A percentile compares a stretch with the other conserved stretches of the same genome.
Conservation (phyloP, 2,113 vertebrate genomes). For the Megalops atlanticus region DNA sequence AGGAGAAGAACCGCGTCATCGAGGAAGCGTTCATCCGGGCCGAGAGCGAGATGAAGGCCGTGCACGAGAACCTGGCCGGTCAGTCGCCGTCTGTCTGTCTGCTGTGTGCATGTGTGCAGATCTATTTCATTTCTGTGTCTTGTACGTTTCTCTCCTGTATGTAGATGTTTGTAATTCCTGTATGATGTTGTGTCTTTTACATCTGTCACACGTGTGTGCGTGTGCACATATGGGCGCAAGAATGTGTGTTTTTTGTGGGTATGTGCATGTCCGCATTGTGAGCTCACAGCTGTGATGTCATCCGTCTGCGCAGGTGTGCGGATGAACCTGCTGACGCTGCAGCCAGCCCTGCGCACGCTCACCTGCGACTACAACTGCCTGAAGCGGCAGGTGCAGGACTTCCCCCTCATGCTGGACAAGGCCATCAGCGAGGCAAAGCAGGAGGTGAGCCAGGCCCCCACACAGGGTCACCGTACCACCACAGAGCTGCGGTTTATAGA, state of each 20-base stretch:
- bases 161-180: background rate
- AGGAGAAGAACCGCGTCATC: constrained; percentile 90
- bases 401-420: constrained; percentile 87
- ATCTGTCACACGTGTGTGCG: background rate
- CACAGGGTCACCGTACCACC: background rate
- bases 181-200: background rate
- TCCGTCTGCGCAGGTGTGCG: constrained; percentile 76
- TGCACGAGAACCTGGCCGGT: constrained; percentile 97
- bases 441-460: constrained; percentile 69
- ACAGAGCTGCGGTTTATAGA: background rate
- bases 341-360: constrained; percentile 89
- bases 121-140: no score
- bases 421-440: constrained; percentile 81
- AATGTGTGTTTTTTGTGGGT: background rate
- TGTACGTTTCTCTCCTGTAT: no score
- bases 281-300: background rate
- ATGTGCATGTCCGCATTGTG: background rate
- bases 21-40: constrained; percentile 89
- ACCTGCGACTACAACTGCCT: constrained; percentile 91
- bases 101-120: background rate
- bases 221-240: background rate
- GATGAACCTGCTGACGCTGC: constrained; percentile 87
- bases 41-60: constrained; percentile 93
- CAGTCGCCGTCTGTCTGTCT: constrained; percentile 18
- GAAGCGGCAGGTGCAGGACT: constrained; percentile 91